These are phyloP conservation scores for Hydroisotoma schaefferi DNA, from an alignment of 2,888 invertebrate species.

Conservation along the genomic window DNA sequence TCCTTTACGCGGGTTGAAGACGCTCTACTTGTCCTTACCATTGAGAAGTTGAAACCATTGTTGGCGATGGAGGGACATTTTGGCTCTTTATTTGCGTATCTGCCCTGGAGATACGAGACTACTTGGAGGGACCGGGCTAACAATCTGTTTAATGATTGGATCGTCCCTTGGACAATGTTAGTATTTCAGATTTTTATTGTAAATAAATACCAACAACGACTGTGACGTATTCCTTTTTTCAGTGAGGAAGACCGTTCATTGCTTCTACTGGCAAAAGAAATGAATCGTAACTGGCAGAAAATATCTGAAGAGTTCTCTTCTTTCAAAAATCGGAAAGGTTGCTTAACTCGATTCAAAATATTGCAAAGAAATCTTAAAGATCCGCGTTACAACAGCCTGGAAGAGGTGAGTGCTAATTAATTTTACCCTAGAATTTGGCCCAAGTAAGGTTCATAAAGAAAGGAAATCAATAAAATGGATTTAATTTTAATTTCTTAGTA, in stretches of 20 bases:
- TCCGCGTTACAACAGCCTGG: slow-evolving; percentile 16
- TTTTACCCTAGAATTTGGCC: too few relatives aligned
- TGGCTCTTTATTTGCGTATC: slow-evolving; percentile 38
- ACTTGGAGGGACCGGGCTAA: slow-evolving; percentile 47
- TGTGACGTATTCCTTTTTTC: not conserved
- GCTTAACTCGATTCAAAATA: slow-evolving; percentile 43
- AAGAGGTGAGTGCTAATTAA: not conserved
- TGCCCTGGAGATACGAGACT: slow-evolving; percentile 47
- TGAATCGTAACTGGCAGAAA: slow-evolving; percentile 41
- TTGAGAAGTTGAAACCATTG: slow-evolving; percentile 40
- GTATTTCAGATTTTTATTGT: slow-evolving; percentile 1
- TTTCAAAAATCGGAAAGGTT: slow-evolving; percentile 46
- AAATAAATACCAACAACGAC: not conserved
- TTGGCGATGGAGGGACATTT: slow-evolving; percentile 41
- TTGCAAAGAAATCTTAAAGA: slow-evolving; percentile 26
- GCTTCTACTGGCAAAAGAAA: slow-evolving; percentile 29
- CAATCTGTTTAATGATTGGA: slow-evolving; percentile 43
- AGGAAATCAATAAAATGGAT: too few relatives aligned
- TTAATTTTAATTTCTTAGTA: slow-evolving; percentile 32
- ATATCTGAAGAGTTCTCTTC: slow-evolving; percentile 43
- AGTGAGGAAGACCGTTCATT: slow-evolving; percentile 44
- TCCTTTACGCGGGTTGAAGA: slow-evolving; percentile 45
- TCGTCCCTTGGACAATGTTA: slow-evolving; percentile 48
- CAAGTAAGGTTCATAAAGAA: too few relatives aligned
- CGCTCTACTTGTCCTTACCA: slow-evolving; percentile 36